These are phyloP conservation scores for Mythimna vitellina DNA, from an alignment of 2,888 invertebrate species.

Conservation along the genomic window DNA sequence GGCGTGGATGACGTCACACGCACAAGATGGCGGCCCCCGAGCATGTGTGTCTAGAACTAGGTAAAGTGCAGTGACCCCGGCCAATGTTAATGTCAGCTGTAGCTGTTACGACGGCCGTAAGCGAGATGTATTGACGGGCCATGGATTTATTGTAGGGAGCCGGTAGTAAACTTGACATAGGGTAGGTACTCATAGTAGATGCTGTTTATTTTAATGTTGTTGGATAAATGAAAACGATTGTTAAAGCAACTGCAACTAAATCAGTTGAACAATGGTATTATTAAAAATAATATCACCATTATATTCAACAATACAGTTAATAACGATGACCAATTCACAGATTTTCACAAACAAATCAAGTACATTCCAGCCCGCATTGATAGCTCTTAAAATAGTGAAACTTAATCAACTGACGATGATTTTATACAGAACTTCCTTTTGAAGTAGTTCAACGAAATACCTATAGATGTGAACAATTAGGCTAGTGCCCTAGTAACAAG, in stretches of 20 bases:
- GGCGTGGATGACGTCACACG: conserved; percentile 74
- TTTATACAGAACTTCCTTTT: conserved; percentile 56
- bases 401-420: conserved; percentile 50
- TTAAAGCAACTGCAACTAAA: neutral
- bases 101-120: conserved; percentile 71
- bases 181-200: conserved; percentile 15
- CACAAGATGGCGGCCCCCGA: conserved; percentile 76
- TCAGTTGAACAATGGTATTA: neutral
- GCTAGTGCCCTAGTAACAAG: conserved; percentile 49
- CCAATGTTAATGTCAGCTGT: conserved; percentile 86
- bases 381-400: conserved; percentile 50
- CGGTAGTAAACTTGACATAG: conserved; percentile 35
- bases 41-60: conserved; percentile 76
- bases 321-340: conserved; percentile 2
- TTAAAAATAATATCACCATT: neutral
- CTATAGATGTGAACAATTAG: conserved; percentile 54
- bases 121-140: conserved; percentile 67
- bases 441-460: conserved; percentile 44
- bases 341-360: conserved; percentile 28
- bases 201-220: conserved; percentile 6
- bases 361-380: conserved; percentile 25
- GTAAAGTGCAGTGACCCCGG: conserved; percentile 82
- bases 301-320: neutral
- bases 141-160: conserved; percentile 54
- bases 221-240: neutral